A percentile compares a stretch with the other conserved stretches of the same genome.
phyloP scores from a whole-genome alignment of 2,888 invertebrate species.

The Steromphala cineraria region DNA sequence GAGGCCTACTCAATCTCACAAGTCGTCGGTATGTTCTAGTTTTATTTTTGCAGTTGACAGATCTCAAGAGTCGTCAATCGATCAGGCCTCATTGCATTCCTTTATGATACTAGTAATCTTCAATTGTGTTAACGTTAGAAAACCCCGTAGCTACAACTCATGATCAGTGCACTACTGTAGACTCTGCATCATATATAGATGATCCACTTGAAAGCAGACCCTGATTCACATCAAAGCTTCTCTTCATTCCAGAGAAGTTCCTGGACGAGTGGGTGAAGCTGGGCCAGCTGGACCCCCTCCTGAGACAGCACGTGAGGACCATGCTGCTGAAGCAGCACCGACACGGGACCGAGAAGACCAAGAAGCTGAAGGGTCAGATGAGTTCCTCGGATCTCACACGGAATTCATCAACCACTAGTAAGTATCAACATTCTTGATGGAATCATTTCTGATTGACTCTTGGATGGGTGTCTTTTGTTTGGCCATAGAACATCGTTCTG shows the following conservation, averaged over 20 bases:
- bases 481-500: too few species aligned
- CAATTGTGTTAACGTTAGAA: too few species aligned
- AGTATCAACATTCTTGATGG: not conserved
- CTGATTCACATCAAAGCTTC: not conserved
- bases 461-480: too few species aligned
- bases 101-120: too few species aligned
- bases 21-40: slow-evolving; percentile 51
- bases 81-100: too few species aligned
- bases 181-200: too few species aligned
- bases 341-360: slow-evolving; percentile 82
- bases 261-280: slow-evolving; percentile 56
- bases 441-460: too few species aligned
- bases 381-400: not conserved
- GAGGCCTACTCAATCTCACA: slow-evolving; percentile 88
- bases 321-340: slow-evolving; percentile 91
- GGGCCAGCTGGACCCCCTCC: slow-evolving; percentile 46
- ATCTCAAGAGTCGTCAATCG: too few species aligned
- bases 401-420: not conserved
- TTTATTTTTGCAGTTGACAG: too few species aligned
- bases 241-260: slow-evolving; percentile 47
- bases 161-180: too few species aligned
- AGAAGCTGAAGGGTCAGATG: slow-evolving; percentile 18
- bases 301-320: slow-evolving; percentile 84
- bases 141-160: too few species aligned
- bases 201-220: too few species aligned